phyloP scores from a whole-genome alignment of 2,888 invertebrate species.

The Arctia plantaginis region DNA sequence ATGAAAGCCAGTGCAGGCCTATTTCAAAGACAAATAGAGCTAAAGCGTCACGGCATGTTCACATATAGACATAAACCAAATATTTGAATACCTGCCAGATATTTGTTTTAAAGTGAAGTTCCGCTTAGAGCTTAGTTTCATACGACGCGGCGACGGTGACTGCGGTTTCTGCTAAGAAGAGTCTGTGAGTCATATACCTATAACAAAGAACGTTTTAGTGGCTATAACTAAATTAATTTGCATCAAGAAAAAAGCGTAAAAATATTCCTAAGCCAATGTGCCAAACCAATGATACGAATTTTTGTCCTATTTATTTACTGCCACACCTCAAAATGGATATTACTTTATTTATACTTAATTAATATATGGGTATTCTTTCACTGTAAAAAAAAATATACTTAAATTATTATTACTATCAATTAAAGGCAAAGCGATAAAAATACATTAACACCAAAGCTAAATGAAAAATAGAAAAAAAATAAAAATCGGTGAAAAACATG shows the following conservation, averaged over 20 bases:
- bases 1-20: neutral
- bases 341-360: no score
- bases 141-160: neutral
- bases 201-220: neutral
- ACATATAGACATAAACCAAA: neutral
- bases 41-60: neutral
- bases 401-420: no score
- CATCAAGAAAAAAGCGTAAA: neutral
- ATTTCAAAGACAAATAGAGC: neutral
- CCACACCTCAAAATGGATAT: no score
- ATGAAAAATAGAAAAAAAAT: neutral
- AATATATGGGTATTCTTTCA: no score
- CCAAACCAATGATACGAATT: no score
- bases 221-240: neutral
- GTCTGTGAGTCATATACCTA: neutral
- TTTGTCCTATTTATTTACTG: no score
- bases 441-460: neutral
- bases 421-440: no score
- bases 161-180: neutral
- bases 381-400: no score
- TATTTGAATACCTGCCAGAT: neutral
- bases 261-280: no score
- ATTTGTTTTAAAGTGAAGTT: neutral
- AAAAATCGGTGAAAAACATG: neutral
- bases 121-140: neutral